A percentile compares a stretch with the other conserved stretches of the same genome.
Evolutionary conservation across 2,113 vertebrate genomes (phyloP).

Genomic region (Chaetodon auriga): DNA sequence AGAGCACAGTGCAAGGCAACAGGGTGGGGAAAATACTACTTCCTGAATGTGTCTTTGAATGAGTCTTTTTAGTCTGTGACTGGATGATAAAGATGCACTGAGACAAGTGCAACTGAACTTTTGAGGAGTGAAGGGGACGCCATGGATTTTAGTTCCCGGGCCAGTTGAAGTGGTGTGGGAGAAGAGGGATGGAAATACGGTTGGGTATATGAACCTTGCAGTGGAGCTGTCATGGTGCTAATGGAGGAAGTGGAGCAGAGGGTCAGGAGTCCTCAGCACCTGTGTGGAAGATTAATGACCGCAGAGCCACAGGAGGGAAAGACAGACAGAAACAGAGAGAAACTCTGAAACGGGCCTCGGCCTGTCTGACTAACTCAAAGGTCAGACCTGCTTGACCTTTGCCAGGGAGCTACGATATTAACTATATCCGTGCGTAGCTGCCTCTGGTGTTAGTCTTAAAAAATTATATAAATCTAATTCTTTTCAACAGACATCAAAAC

Average conservation of each 20-base stretch:
- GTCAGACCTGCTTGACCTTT: conserved; percentile 55
- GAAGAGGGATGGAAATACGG: conserved; percentile 67
- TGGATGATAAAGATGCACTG: conserved; percentile 36
- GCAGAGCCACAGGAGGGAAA: conserved; percentile 64
- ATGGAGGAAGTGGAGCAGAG: conserved; percentile 79
- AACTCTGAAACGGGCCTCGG: conserved; percentile 46
- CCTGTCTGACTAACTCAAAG: conserved; percentile 57
- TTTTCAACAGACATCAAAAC: conserved; percentile 36
- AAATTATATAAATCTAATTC: conserved; percentile 29
- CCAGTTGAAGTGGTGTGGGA: conserved; percentile 47
- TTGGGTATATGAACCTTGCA: conserved; percentile 72
- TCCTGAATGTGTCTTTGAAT: background rate
- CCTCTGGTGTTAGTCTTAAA: background rate
- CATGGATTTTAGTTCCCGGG: conserved; percentile 44
- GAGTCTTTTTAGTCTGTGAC: conserved; percentile 12
- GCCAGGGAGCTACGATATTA: conserved; percentile 30
- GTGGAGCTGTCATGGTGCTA: conserved; percentile 79
- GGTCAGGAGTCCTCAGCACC: conserved; percentile 82
- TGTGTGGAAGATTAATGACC: conserved; percentile 83
- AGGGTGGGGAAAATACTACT: background rate
- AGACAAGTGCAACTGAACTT: conserved; percentile 55
- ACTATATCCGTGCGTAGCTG: conserved; percentile 18
- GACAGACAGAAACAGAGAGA: conserved; percentile 62
- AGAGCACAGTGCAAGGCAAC: background rate
- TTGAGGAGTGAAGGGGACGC: conserved; percentile 39